phyloP scores from a whole-genome alignment of 2,113 vertebrate genomes.

The Pitta sordida region DNA sequence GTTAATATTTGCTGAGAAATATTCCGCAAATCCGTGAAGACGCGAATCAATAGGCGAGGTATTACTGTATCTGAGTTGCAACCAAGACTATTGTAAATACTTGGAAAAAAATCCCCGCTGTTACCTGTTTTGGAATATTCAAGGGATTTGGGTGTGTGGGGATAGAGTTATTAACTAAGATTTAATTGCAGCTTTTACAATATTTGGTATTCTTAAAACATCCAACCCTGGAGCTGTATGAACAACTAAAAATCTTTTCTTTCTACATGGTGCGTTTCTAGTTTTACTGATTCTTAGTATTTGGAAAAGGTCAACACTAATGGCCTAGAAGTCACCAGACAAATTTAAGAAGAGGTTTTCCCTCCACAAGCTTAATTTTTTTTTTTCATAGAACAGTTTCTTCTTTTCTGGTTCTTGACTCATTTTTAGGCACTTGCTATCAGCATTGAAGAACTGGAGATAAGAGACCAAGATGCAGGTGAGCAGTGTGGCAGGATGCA shows the following conservation, averaged over 20 bases:
- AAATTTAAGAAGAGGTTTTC: background rate
- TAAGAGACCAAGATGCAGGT: background rate
- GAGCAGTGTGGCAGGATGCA: accelerated
- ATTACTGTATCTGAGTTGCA: background rate
- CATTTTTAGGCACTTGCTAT: background rate
- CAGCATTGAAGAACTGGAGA: background rate
- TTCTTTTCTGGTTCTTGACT: background rate
- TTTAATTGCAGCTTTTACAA: background rate
- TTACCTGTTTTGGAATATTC: background rate
- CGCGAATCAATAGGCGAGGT: too few relatives aligned
- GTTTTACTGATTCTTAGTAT: background rate
- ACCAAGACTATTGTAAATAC: background rate
- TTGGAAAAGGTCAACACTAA: background rate
- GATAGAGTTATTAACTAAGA: background rate
- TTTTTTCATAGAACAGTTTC: background rate
- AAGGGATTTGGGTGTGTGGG: background rate
- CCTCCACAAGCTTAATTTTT: background rate
- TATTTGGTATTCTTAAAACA: background rate
- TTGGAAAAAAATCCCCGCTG: accelerated
- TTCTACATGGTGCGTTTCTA: background rate
- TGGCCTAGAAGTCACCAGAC: background rate
- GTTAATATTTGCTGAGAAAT: too few relatives aligned
- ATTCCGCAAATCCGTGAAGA: too few relatives aligned
- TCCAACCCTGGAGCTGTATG: background rate
- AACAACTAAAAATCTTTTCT: background rate